Conservation (phyloP, 2,797 vertebrate species). For the Pelochelys cantorii region DNA sequence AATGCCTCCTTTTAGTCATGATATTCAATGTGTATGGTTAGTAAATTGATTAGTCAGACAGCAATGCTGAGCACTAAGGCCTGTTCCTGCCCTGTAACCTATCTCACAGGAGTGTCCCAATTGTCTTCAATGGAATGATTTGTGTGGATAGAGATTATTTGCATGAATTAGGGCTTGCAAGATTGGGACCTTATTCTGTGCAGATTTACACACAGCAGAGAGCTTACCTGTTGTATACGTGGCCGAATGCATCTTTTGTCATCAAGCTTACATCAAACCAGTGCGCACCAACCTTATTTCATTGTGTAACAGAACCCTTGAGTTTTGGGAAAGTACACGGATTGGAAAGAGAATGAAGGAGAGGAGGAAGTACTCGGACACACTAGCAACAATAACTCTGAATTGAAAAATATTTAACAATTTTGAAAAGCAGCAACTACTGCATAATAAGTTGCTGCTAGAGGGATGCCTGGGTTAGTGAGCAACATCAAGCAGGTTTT, state of each 20-base stretch:
- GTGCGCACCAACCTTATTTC: slow-evolving; percentile 64
- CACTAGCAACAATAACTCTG: slow-evolving; percentile 52
- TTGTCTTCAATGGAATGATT: slow-evolving; percentile 54
- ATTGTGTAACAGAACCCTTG: slow-evolving; percentile 15
- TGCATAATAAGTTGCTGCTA: neutral
- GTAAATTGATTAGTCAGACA: neutral
- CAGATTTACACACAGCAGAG: slow-evolving; percentile 64
- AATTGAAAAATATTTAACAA: slow-evolving; percentile 61
- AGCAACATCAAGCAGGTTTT: slow-evolving; percentile 54
- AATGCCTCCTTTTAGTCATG: slow-evolving; percentile 49
- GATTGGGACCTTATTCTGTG: slow-evolving; percentile 67
- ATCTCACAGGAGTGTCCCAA: slow-evolving; percentile 11
- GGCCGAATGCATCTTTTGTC: slow-evolving; percentile 72
- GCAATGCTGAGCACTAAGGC: slow-evolving; percentile 59
- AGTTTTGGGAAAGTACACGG: slow-evolving; percentile 65
- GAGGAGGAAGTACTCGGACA: slow-evolving; percentile 40
- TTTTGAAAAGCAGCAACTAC: neutral
- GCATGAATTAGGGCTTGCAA: slow-evolving; percentile 46
- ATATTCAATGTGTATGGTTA: slow-evolving; percentile 46
- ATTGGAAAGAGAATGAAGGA: slow-evolving; percentile 39
- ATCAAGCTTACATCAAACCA: slow-evolving; percentile 62
- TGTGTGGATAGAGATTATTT: neutral
- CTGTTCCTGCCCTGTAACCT: slow-evolving; percentile 58
- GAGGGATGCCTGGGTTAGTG: slow-evolving; percentile 45
- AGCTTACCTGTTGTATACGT: slow-evolving; percentile 66